phyloP scores from a whole-genome alignment of 1,140 invertebrate species.

The Chelonus insularis region DNA sequence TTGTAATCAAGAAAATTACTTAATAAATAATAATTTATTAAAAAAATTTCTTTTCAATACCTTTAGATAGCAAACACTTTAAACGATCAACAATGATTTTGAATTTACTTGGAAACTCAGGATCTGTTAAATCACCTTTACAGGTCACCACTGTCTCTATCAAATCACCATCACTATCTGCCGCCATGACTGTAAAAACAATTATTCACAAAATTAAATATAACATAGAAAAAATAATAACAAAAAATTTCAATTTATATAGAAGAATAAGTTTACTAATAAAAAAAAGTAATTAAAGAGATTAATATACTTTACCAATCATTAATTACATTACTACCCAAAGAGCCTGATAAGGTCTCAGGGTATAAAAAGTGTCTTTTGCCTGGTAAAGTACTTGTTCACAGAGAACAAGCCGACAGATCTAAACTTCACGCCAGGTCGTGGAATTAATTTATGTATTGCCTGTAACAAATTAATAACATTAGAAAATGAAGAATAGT shows the following conservation, averaged over 20 bases:
- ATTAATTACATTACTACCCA: slow-evolving; percentile 61
- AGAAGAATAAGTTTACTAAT: background rate
- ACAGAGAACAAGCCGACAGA: slow-evolving; percentile 44
- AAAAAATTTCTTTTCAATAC: slow-evolving; percentile 59
- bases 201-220: slow-evolving; percentile 29
- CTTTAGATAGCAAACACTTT: slow-evolving; percentile 70
- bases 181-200: slow-evolving; percentile 67
- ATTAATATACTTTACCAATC: slow-evolving; percentile 48
- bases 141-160: slow-evolving; percentile 78
- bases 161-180: slow-evolving; percentile 73
- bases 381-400: slow-evolving; percentile 44
- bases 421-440: slow-evolving; percentile 50
- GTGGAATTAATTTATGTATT: slow-evolving; percentile 42
- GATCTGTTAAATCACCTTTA: slow-evolving; percentile 77
- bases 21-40: slow-evolving; percentile 18
- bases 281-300: background rate
- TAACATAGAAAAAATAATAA: slow-evolving; percentile 15
- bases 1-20: background rate
- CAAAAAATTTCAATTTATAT: slow-evolving; percentile 10
- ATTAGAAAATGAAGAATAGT: too few relatives aligned
- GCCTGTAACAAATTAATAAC: slow-evolving; percentile 38
- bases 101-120: slow-evolving; percentile 71
- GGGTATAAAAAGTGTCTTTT: slow-evolving; percentile 44
- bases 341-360: slow-evolving; percentile 53
- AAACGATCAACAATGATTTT: slow-evolving; percentile 70